Conservation (phyloP, 2,888 invertebrate genomes). For the Meghimatium bilineatum region DNA sequence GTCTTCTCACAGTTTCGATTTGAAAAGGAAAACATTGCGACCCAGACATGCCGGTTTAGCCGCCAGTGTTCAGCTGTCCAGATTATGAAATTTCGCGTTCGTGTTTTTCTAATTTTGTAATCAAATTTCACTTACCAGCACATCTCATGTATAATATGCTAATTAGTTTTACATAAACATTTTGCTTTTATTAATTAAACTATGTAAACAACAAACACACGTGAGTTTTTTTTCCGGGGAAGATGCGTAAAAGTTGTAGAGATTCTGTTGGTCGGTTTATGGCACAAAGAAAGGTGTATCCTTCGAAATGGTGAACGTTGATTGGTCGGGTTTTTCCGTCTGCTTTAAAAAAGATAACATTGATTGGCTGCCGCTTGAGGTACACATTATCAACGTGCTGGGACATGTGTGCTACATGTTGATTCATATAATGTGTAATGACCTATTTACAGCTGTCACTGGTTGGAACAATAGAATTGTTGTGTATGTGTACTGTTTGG, state of each 20-base stretch:
- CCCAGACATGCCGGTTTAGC: neutral
- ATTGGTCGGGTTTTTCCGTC: slow-evolving; percentile 49
- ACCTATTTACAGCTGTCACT: neutral
- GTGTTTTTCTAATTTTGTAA: neutral
- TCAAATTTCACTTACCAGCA: slow-evolving; percentile 29
- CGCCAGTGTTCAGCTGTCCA: neutral
- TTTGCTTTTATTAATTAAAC: slow-evolving; percentile 19
- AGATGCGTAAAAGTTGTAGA: slow-evolving; percentile 46
- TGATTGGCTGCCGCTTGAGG: slow-evolving; percentile 21
- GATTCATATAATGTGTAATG: neutral
- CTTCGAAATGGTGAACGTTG: slow-evolving; percentile 28
- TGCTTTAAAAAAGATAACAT: slow-evolving; percentile 2
- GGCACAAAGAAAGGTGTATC: slow-evolving; percentile 47
- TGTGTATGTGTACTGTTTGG: neutral
- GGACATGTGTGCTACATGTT: slow-evolving; percentile 39
- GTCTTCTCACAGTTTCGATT: slow-evolving; percentile 7
- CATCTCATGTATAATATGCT: neutral
- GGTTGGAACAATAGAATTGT: neutral
- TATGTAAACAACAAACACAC: slow-evolving; percentile 45
- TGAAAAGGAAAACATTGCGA: slow-evolving; percentile 31
- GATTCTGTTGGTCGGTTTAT: slow-evolving; percentile 41
- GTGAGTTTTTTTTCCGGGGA: neutral
- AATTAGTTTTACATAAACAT: slow-evolving; percentile 7
- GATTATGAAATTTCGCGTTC: neutral
- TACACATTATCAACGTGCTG: slow-evolving; percentile 27